Percentiles rank a stretch among this genome's conserved stretches.
These are phyloP conservation scores for Hypsopygia costalis DNA, from an alignment of 2,888 invertebrate genomes.

Conservation along the genomic window DNA sequence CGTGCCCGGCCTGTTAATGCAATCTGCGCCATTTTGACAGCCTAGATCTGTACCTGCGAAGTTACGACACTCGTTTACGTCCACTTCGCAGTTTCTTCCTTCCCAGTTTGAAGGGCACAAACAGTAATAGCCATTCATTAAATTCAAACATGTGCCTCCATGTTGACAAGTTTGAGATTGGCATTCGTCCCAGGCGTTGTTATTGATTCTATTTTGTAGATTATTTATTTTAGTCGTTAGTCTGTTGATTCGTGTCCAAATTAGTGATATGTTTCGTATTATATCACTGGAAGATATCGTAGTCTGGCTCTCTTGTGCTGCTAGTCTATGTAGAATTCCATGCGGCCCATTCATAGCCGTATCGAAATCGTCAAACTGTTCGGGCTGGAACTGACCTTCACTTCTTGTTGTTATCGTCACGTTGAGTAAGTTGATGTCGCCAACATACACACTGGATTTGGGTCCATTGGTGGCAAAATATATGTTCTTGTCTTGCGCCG, in stretches of 20 bases:
- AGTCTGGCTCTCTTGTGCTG: conserved; percentile 38
- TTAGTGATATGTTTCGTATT: neutral
- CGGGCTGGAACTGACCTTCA: neutral
- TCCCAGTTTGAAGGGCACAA: conserved; percentile 84
- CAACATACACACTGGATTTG: neutral
- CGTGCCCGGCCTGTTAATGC: conserved; percentile 89
- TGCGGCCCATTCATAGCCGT: conserved; percentile 41
- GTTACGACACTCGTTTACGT: conserved; percentile 93
- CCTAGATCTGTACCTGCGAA: conserved; percentile 92
- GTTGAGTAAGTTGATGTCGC: neutral
- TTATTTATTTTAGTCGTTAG: neutral
- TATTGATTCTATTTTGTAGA: neutral
- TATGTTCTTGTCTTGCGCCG: conserved; percentile 86
- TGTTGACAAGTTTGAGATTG: neutral
- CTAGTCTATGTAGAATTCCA: conserved; percentile 43
- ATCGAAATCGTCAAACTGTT: neutral
- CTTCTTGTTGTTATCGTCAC: neutral
- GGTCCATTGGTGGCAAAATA: neutral
- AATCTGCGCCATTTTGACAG: conserved; percentile 95
- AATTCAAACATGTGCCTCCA: conserved; percentile 82
- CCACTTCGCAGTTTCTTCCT: conserved; percentile 83
- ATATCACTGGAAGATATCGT: neutral
- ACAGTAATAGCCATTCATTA: conserved; percentile 86
- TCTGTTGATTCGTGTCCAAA: neutral
- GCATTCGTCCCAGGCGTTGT: neutral